Conservation (phyloP, 2,113 vertebrate species). For the Geothlypis trichas region DNA sequence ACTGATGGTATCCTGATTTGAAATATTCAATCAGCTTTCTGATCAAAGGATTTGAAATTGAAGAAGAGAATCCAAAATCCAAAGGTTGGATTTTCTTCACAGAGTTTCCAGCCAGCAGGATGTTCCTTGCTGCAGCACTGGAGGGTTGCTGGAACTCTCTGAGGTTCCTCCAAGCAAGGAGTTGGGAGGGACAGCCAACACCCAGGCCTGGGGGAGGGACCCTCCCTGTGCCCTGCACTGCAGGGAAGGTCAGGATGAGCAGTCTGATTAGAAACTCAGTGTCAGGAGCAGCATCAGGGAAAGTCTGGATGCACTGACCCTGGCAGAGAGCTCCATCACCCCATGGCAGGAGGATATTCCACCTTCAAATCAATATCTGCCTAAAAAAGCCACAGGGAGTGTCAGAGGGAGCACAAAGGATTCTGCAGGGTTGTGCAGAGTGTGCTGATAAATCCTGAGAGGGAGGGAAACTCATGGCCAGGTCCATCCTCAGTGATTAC, state of each 20-base stretch:
- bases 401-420: neutral
- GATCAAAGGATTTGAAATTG: neutral
- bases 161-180: neutral
- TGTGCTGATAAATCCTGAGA: neutral
- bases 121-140: neutral
- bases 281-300: neutral
- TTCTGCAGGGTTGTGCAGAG: neutral
- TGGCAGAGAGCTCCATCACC: neutral
- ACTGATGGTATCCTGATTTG: neutral
- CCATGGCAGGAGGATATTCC: neutral
- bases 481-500: neutral
- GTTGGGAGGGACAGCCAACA: neutral
- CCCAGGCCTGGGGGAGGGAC: neutral
- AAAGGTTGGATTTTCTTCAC: neutral
- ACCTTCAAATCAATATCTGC: neutral
- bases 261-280: neutral
- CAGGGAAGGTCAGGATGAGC: neutral
- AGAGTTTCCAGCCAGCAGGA: neutral
- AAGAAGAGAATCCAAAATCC: too few species aligned
- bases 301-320: neutral
- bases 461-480: neutral
- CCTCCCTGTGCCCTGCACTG: neutral
- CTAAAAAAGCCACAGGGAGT: neutral
- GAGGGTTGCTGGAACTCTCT: neutral
- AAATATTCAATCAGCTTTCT: neutral